Percentiles rank a stretch among this genome's conserved stretches.
These are phyloP conservation scores for Colletes latitarsis DNA, from an alignment of 1,140 invertebrate genomes.

Conservation along the genomic window DNA sequence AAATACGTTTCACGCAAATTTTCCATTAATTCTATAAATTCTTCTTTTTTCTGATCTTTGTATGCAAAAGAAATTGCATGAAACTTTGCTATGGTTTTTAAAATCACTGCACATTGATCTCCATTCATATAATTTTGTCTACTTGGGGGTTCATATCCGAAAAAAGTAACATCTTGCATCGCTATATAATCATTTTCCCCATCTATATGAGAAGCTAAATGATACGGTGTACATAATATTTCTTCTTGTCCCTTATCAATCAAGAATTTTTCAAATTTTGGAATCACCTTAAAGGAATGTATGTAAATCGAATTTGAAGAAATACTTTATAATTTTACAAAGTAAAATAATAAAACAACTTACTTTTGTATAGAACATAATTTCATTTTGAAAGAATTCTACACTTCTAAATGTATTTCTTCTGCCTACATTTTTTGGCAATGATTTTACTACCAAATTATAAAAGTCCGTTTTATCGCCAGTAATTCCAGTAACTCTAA, in stretches of 20 bases:
- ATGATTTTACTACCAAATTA: constrained; percentile 84
- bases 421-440: constrained; percentile 84
- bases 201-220: constrained; percentile 82
- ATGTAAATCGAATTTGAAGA: constrained; percentile 10
- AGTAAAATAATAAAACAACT: constrained; percentile 71
- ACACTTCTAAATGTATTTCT: constrained; percentile 84
- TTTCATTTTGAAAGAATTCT: constrained; percentile 88
- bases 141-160: constrained; percentile 80
- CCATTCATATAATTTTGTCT: constrained; percentile 82
- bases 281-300: constrained; percentile 66
- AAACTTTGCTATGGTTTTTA: constrained; percentile 85
- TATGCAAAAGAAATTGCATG: constrained; percentile 87
- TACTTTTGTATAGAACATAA: constrained; percentile 84
- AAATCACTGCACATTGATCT: constrained; percentile 80
- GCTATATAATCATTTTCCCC: constrained; percentile 85
- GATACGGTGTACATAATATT: constrained; percentile 75
- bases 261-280: constrained; percentile 72
- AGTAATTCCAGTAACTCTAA: constrained; percentile 80
- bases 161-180: constrained; percentile 83
- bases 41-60: constrained; percentile 83
- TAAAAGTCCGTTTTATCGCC: constrained; percentile 68
- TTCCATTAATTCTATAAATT: constrained; percentile 80
- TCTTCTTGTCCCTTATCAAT: constrained; percentile 59
- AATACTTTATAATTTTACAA: background rate
- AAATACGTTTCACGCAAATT: constrained; percentile 83